Conservation (phyloP, 2,888 invertebrate genomes). For the Trilocha varians region DNA sequence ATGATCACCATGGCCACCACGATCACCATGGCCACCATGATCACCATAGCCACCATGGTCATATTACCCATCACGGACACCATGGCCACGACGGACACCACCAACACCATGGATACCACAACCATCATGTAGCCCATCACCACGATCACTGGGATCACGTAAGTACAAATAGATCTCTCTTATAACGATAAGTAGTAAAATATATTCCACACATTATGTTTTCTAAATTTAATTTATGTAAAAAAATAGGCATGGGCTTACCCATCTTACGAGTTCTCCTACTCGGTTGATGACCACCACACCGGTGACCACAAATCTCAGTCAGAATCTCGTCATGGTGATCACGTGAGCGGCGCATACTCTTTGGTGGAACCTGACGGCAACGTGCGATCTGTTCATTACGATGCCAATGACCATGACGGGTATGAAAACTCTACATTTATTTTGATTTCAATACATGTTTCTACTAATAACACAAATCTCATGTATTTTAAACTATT, state of each 20-base stretch:
- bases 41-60: slow-evolving; percentile 9
- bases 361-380: slow-evolving; percentile 74
- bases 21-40: slow-evolving; percentile 10
- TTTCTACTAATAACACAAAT: too few species aligned
- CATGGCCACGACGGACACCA: slow-evolving; percentile 11
- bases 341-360: slow-evolving; percentile 75
- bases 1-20: slow-evolving; percentile 10
- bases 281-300: slow-evolving; percentile 71
- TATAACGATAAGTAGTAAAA: too few species aligned
- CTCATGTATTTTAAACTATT: too few species aligned
- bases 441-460: too few species aligned
- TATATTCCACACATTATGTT: too few species aligned
- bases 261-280: slow-evolving; percentile 72
- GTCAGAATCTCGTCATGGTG: slow-evolving; percentile 70
- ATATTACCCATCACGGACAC: slow-evolving; percentile 11
- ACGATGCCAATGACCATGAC: slow-evolving; percentile 61
- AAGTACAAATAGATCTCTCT: too few species aligned
- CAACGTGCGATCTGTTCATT: slow-evolving; percentile 69
- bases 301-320: slow-evolving; percentile 75
- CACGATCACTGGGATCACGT: slow-evolving; percentile 22
- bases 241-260: slow-evolving; percentile 51
- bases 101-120: slow-evolving; percentile 8
- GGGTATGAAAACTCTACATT: too few species aligned
- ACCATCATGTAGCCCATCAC: slow-evolving; percentile 5
- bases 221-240: too few species aligned